Conservation (phyloP, 2,888 invertebrate genomes). For the Trissolcus japonicus region DNA sequence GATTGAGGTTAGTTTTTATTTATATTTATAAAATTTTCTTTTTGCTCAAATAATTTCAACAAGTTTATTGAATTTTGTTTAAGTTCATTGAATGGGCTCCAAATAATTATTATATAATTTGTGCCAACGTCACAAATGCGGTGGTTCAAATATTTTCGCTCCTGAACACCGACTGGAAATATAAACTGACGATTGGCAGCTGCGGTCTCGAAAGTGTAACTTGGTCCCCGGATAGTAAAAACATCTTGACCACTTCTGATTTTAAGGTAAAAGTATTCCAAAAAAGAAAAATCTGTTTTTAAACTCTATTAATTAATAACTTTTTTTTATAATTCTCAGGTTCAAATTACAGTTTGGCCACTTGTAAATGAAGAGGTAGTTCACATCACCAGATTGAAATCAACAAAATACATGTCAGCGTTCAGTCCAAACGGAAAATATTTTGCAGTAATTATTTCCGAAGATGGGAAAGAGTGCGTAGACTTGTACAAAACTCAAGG, state of each 20-base stretch:
- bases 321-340: conserved; percentile 59
- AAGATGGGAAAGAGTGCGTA: conserved; percentile 64
- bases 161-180: conserved; percentile 78
- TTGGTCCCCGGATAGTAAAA: conserved; percentile 78
- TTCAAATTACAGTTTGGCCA: conserved; percentile 71
- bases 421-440: conserved; percentile 65
- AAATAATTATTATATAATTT: conserved; percentile 71
- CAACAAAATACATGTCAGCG: conserved; percentile 56
- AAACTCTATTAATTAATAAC: not conserved
- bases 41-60: not conserved
- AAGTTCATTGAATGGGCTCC: conserved; percentile 74
- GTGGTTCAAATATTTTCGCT: conserved; percentile 77
- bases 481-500: conserved; percentile 69
- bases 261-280: conserved; percentile 73
- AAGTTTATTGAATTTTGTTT: conserved; percentile 23
- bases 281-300: conserved; percentile 6
- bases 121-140: conserved; percentile 68
- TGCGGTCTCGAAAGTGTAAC: conserved; percentile 76
- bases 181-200: conserved; percentile 78
- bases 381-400: conserved; percentile 70
- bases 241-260: conserved; percentile 78
- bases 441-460: conserved; percentile 66
- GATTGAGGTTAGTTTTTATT: conserved; percentile 70
- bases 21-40: not conserved
- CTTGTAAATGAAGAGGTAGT: conserved; percentile 64